These are phyloP conservation scores for Gasterosteus nipponicus DNA, from an alignment of 2,113 vertebrate genomes.

Conservation along the genomic window DNA sequence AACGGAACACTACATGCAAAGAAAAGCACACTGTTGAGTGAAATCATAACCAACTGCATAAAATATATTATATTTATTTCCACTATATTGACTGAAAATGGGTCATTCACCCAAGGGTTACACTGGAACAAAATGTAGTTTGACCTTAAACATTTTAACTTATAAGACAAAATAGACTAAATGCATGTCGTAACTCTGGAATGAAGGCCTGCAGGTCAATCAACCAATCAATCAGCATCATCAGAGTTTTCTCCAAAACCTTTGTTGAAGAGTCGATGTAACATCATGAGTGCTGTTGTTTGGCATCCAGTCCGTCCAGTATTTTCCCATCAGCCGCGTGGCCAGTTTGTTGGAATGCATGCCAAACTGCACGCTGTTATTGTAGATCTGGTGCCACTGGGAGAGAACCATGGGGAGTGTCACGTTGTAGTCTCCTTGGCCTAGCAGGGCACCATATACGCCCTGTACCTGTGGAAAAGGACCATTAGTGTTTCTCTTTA, in stretches of 20 bases:
- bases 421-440: slow-evolving; percentile 32
- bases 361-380: slow-evolving; percentile 36
- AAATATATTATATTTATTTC: neutral
- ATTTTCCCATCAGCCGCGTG: slow-evolving; percentile 18
- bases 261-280: slow-evolving; percentile 54
- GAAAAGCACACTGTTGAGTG: slow-evolving; percentile 14
- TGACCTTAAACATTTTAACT: neutral
- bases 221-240: neutral
- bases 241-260: slow-evolving; percentile 40
- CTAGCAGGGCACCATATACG: slow-evolving; percentile 3
- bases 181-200: neutral
- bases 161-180: neutral
- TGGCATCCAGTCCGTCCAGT: slow-evolving; percentile 62
- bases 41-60: neutral
- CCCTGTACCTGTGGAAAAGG: slow-evolving; percentile 46
- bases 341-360: slow-evolving; percentile 8
- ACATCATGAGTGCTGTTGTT: slow-evolving; percentile 39
- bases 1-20: slow-evolving; percentile 59
- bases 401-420: slow-evolving; percentile 75
- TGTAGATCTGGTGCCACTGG: slow-evolving; percentile 71
- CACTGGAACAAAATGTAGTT: neutral
- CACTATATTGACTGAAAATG: neutral
- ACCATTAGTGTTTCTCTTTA: neutral
- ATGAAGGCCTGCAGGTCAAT: neutral
- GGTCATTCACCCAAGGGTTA: neutral